Evolutionary conservation across 2,888 invertebrate genomes (phyloP), one percentile per base, ranked within the genome.

Genomic region (Acrobasis suavella): DNA sequence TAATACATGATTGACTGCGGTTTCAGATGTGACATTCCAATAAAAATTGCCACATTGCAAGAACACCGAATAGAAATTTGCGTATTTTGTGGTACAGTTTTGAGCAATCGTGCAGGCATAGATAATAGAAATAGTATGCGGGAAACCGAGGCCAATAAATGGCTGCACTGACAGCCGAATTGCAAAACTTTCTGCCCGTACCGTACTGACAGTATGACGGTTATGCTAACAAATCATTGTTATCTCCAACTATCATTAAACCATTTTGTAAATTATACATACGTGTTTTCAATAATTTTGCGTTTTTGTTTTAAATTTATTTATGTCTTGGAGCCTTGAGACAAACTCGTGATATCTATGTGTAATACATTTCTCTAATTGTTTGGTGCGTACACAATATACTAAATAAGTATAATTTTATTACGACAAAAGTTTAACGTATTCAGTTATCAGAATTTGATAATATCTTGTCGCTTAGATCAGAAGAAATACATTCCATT

Each of bases 81-180:
- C 15, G 39, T 15, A 39, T 39, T 55, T 32, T 17, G 17, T 42
- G 39, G 42, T 56, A 39, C 56, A 17, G 16, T 42, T 42, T 56
- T 56, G 22, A 56, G 42, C 22, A 56, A 56, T 56, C 56, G 56
- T 42, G 56, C 42, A 14, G 14, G 17, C 22, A 15, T 15, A 42
- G 42, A 56, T 56, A 56, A 56, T 56, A 56, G 22, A 6, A 56
- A 50, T 50, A 59, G 50, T 59, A 59, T 59, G 58, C 15, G 7
- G 32, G 58, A 59, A 59, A 59, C 58, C 58, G 56, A 42, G 9
- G 17, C 42, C 42, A 22, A 56, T 55, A 55, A 55, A 55, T 56
- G n/a, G 9, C 14, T 9, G 22, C 56, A 56, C 22, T 39, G 39
- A 39, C 22, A n/a, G 39, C 55, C 17, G 39, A 42, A 17, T 56